Evolutionary conservation across 2,113 vertebrate genomes (phyloP).

Genomic region (Notarius lentiginosus): DNA sequence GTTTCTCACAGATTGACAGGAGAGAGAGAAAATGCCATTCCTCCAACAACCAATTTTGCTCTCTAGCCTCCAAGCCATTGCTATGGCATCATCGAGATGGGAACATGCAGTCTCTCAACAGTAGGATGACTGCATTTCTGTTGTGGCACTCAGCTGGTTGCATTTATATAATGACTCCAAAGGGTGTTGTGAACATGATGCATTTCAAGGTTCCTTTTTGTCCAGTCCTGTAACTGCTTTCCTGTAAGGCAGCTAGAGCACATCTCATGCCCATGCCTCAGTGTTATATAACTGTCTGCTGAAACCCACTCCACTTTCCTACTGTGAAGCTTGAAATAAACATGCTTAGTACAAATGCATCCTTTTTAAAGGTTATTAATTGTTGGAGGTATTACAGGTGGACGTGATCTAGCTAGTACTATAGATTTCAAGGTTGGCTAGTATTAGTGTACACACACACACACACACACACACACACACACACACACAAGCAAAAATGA

Average conservation of each 20-base stretch:
- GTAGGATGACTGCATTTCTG: background rate
- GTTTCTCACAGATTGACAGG: background rate
- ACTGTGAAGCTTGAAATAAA: background rate
- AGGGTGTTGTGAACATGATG: background rate
- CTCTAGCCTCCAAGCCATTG: background rate
- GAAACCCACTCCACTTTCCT: background rate
- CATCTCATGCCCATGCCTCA: background rate
- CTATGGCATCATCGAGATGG: background rate
- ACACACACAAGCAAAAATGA: no score
- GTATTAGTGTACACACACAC: background rate
- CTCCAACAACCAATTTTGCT: background rate
- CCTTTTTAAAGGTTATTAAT: background rate
- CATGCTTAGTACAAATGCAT: background rate
- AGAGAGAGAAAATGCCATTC: background rate
- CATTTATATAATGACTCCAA: background rate
- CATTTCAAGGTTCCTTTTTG: slow-evolving; percentile 8
- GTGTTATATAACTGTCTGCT: background rate
- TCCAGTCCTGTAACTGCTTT: background rate
- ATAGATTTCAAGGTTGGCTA: background rate
- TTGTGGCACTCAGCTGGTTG: background rate
- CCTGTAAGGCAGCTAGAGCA: background rate
- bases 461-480: no score
- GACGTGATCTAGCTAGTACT: background rate
- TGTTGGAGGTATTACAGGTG: background rate
- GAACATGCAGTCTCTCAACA: background rate